Evolutionary conservation across 2,888 invertebrate genomes (phyloP).

Genomic region (Ptilodon capucinus): DNA sequence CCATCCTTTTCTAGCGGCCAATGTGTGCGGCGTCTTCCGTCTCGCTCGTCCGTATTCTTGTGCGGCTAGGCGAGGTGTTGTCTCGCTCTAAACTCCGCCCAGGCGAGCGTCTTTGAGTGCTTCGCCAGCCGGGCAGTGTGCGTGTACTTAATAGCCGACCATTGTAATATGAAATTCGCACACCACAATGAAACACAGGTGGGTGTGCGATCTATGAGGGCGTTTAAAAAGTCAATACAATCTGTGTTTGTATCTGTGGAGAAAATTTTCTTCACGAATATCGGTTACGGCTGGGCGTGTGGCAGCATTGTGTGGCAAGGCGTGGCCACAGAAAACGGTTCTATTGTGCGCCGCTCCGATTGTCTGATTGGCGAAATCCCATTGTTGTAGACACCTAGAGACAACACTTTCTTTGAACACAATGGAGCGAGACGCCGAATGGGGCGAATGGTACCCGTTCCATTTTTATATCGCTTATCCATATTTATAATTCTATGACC

Average conservation of each 20-base stretch:
- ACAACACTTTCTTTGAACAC: slow-evolving; percentile 31
- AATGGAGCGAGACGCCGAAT: slow-evolving; percentile 9
- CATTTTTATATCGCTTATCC: neutral
- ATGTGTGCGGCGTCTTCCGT: slow-evolving; percentile 66
- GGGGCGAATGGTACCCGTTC: no score
- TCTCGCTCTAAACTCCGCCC: slow-evolving; percentile 80
- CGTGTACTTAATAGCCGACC: slow-evolving; percentile 66
- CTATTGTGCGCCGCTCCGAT: slow-evolving; percentile 68
- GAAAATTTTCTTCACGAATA: slow-evolving; percentile 76
- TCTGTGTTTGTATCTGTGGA: slow-evolving; percentile 73
- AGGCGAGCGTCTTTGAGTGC: slow-evolving; percentile 62
- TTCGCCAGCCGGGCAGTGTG: slow-evolving; percentile 61
- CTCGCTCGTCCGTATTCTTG: slow-evolving; percentile 54
- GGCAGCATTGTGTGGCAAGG: slow-evolving; percentile 65
- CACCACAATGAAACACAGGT: slow-evolving; percentile 74
- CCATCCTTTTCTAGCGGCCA: slow-evolving; percentile 76
- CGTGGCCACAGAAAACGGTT: slow-evolving; percentile 72
- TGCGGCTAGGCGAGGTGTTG: slow-evolving; percentile 59
- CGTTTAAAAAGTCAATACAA: slow-evolving; percentile 82
- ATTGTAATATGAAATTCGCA: slow-evolving; percentile 74
- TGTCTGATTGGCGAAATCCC: slow-evolving; percentile 69
- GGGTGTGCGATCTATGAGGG: slow-evolving; percentile 78
- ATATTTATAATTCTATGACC: no score
- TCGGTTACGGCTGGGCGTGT: slow-evolving; percentile 70
- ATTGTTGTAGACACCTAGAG: slow-evolving; percentile 42